Evolutionary conservation across 2,888 invertebrate genomes (phyloP).

Genomic region (Siphonodentalium dalli): DNA sequence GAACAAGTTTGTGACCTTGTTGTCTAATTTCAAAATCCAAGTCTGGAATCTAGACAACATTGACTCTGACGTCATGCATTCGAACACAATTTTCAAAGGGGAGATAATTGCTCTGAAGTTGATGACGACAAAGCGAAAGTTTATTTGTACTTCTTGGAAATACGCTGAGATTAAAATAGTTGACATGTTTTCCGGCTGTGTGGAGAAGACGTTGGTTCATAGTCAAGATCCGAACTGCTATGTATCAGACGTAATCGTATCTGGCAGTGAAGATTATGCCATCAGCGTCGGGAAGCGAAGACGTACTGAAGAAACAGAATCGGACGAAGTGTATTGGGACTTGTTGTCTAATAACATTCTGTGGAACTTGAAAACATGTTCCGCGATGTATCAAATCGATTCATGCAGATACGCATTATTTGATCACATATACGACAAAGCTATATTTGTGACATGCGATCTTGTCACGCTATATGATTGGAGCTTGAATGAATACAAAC

Average conservation of each 20-base stretch:
- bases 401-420: constrained; percentile 39
- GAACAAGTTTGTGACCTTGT: constrained; percentile 49
- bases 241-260: constrained; percentile 36
- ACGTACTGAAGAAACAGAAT: constrained; percentile 12
- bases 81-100: constrained; percentile 42
- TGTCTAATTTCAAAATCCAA: constrained; percentile 49
- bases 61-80: constrained; percentile 46
- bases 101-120: constrained; percentile 34
- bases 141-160: constrained; percentile 37
- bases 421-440: constrained; percentile 31
- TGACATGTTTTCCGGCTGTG: constrained; percentile 37
- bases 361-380: constrained; percentile 44
- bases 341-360: constrained; percentile 42
- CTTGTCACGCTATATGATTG: constrained; percentile 40
- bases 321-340: constrained; percentile 25
- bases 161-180: constrained; percentile 51
- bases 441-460: constrained; percentile 40
- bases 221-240: constrained; percentile 33
- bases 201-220: constrained; percentile 40
- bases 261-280: constrained; percentile 40
- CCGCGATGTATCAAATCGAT: constrained; percentile 32
- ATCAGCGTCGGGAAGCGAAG: constrained; percentile 35
- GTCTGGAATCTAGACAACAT: constrained; percentile 57
- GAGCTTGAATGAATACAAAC: constrained; percentile 41
- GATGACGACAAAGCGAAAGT: constrained; percentile 27